Conservation (phyloP, 1,140 invertebrate species). For the Liolophura sinensis region DNA sequence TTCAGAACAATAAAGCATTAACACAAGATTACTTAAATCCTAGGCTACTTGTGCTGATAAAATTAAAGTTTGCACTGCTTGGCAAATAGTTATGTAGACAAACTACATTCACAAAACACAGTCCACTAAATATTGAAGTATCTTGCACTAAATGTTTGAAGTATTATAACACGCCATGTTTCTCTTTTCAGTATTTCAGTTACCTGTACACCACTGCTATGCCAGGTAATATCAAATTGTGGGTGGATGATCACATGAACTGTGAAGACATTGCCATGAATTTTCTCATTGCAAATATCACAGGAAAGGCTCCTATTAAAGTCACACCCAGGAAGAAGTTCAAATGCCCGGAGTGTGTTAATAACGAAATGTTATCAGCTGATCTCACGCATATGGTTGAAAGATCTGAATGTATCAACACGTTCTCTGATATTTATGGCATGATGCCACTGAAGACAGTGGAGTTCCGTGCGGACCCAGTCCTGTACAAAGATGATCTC, state of each 20-base stretch:
- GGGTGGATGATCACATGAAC: slow-evolving; percentile 99
- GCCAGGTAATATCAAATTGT: slow-evolving; percentile 89
- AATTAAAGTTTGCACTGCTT: too few relatives aligned
- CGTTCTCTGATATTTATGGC: slow-evolving; percentile 82
- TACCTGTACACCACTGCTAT: slow-evolving; percentile 92
- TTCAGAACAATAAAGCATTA: not conserved
- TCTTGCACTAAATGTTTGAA: not conserved
- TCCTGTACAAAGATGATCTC: slow-evolving; percentile 88
- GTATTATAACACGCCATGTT: not conserved
- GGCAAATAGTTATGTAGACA: too few relatives aligned
- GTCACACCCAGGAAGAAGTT: slow-evolving; percentile 98
- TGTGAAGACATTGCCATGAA: slow-evolving; percentile 99
- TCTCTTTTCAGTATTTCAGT: slow-evolving; percentile 74
- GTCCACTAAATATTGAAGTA: not conserved
- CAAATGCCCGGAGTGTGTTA: slow-evolving; percentile 93
- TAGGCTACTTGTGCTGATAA: too few relatives aligned
- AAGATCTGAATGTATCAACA: slow-evolving; percentile 88
- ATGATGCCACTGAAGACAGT: slow-evolving; percentile 85
- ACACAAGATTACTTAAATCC: not conserved
- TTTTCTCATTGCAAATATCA: slow-evolving; percentile 95
- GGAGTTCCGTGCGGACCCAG: slow-evolving; percentile 93
- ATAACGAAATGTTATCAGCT: slow-evolving; percentile 91
- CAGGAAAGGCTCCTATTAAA: slow-evolving; percentile 92
- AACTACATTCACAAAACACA: too few relatives aligned
- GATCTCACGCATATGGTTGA: slow-evolving; percentile 90